phyloP scores from a whole-genome alignment of 2,113 vertebrate species.

The Probosciger aterrimus region DNA sequence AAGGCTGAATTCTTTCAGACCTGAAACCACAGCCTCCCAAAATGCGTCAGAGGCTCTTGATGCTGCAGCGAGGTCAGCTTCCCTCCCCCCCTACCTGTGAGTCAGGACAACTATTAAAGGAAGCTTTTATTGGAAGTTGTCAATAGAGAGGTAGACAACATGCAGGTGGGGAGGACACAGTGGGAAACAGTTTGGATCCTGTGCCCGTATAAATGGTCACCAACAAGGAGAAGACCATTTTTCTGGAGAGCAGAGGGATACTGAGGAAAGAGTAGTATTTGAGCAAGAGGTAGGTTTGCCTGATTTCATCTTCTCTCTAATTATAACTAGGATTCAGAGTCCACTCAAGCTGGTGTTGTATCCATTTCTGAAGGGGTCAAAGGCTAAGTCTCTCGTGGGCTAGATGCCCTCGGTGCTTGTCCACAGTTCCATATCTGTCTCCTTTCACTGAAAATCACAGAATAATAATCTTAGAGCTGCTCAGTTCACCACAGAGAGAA shows the following conservation, averaged over 20 bases:
- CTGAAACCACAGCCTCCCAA: slow-evolving; percentile 46
- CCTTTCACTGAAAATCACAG: background rate
- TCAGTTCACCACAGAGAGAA: background rate
- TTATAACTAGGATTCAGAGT: slow-evolving; percentile 7
- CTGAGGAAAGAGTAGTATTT: slow-evolving; percentile 29
- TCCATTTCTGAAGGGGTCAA: background rate
- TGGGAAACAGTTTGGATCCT: slow-evolving; percentile 13
- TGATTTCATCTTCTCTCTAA: slow-evolving; percentile 21
- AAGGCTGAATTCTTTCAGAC: slow-evolving; percentile 46
- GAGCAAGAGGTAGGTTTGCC: slow-evolving; percentile 35
- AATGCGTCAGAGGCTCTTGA: slow-evolving; percentile 57
- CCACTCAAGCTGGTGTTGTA: background rate
- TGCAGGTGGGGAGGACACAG: background rate
- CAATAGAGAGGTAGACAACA: slow-evolving; percentile 5
- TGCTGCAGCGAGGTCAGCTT: slow-evolving; percentile 55
- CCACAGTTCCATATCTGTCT: background rate
- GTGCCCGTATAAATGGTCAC: background rate
- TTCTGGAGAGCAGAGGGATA: slow-evolving; percentile 16
- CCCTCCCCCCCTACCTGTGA: slow-evolving; percentile 50
- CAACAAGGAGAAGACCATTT: slow-evolving; percentile 15
- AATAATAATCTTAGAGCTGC: background rate
- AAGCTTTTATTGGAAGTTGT: slow-evolving; percentile 56
- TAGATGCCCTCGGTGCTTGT: background rate
- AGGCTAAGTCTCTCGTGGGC: background rate
- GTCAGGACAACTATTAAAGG: slow-evolving; percentile 63